Percentiles rank a stretch among this genome's conserved stretches.
phyloP scores from a whole-genome alignment of 2,797 vertebrate species.

The Clarias pachynema region DNA sequence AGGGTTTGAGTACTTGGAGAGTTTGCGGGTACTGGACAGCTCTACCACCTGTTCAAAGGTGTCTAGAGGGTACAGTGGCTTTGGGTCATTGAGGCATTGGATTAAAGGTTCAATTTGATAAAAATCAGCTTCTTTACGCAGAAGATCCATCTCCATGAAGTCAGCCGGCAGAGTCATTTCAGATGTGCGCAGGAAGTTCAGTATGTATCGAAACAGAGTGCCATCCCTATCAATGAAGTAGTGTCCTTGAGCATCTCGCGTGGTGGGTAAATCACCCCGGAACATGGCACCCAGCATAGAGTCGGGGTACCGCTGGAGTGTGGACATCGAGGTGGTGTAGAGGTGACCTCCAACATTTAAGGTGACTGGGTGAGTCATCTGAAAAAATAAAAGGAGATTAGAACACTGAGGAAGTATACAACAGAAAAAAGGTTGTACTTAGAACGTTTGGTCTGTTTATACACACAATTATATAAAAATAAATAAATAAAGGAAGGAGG shows the following conservation, averaged over 20 bases:
- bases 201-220: constrained; percentile 93
- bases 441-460: neutral
- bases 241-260: constrained; percentile 92
- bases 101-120: constrained; percentile 98
- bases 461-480: neutral
- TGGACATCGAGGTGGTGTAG: constrained; percentile 95
- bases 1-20: constrained; percentile 97
- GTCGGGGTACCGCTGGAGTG: constrained; percentile 94
- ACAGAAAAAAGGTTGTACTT: neutral
- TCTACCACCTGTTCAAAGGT: constrained; percentile 98
- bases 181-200: constrained; percentile 97
- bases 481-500: too few relatives aligned
- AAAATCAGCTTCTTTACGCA: constrained; percentile 97
- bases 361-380: constrained; percentile 97
- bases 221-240: constrained; percentile 98
- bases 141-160: constrained; percentile 94
- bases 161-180: constrained; percentile 93
- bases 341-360: constrained; percentile 96
- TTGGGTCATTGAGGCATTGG: constrained; percentile 93
- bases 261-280: constrained; percentile 94
- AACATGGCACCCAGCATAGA: constrained; percentile 99
- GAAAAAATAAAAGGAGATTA: neutral
- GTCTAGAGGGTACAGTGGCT: constrained; percentile 92
- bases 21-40: constrained; percentile 95
- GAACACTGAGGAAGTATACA: neutral